These are phyloP conservation scores for Erpetoichthys calabaricus DNA, from an alignment of 2,797 vertebrate species.

Conservation along the genomic window DNA sequence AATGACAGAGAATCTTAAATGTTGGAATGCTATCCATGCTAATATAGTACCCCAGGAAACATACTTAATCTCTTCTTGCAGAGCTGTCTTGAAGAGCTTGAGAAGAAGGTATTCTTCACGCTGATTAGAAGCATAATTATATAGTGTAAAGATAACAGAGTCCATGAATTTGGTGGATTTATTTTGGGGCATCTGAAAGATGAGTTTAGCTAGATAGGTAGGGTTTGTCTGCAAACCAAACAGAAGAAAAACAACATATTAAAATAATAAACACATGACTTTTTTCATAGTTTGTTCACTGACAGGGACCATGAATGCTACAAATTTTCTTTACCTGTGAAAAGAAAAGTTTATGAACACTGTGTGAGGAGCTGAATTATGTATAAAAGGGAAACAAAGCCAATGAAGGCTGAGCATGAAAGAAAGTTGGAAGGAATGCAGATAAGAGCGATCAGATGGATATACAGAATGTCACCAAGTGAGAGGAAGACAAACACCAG, in stretches of 20 bases:
- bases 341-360: too few relatives aligned
- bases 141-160: constrained; percentile 92
- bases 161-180: constrained; percentile 98
- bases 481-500: background rate
- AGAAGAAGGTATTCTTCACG: constrained; percentile 87
- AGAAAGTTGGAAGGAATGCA: background rate
- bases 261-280: too few relatives aligned
- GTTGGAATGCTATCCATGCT: background rate
- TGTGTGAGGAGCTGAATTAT: too few relatives aligned
- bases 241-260: constrained; percentile 12
- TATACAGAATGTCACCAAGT: background rate
- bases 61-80: constrained; percentile 96
- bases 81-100: constrained; percentile 85
- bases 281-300: too few relatives aligned
- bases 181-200: constrained; percentile 98
- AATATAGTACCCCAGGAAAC: constrained; percentile 15
- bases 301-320: too few relatives aligned
- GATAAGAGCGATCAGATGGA: too few relatives aligned
- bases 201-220: constrained; percentile 90
- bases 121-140: constrained; percentile 96
- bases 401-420: fast-evolving
- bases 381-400: too few relatives aligned
- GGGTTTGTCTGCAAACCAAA: constrained; percentile 69
- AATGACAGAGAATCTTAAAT: background rate
- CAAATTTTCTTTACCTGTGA: too few relatives aligned